phyloP scores from a whole-genome alignment of 2,888 invertebrate genomes.

The Chrysotoxum bicinctum region DNA sequence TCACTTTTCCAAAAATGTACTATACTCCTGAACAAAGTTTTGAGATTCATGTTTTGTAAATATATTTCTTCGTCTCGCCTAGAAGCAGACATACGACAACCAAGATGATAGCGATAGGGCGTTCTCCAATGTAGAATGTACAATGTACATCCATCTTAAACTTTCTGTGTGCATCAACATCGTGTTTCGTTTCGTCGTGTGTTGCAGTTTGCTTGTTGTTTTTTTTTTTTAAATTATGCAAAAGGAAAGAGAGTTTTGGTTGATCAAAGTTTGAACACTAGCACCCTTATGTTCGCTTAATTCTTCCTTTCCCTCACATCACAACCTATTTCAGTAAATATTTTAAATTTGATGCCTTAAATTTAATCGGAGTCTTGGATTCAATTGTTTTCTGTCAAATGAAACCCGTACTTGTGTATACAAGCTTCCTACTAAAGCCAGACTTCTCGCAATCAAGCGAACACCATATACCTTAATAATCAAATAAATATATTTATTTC shows the following conservation, averaged over 20 bases:
- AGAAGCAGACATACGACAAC: conserved; percentile 55
- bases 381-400: no score
- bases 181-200: conserved; percentile 38
- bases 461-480: no score
- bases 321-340: not conserved
- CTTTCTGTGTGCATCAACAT: conserved; percentile 57
- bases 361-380: not conserved
- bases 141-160: conserved; percentile 51
- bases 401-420: no score
- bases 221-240: not conserved
- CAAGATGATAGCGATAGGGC: conserved; percentile 10
- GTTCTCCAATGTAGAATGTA: conserved; percentile 4
- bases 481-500: no score
- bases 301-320: not conserved
- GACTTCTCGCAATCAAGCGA: no score
- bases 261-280: not conserved
- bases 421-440: no score
- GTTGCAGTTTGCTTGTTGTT: conserved; percentile 12
- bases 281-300: not conserved
- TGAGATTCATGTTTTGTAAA: conserved; percentile 50
- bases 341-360: not conserved
- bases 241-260: not conserved
- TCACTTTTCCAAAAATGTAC: conserved; percentile 42
- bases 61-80: conserved; percentile 50
- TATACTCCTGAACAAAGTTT: conserved; percentile 55